phyloP scores from a whole-genome alignment of 1,140 invertebrate species.

The Teleopsis dalmanni region DNA sequence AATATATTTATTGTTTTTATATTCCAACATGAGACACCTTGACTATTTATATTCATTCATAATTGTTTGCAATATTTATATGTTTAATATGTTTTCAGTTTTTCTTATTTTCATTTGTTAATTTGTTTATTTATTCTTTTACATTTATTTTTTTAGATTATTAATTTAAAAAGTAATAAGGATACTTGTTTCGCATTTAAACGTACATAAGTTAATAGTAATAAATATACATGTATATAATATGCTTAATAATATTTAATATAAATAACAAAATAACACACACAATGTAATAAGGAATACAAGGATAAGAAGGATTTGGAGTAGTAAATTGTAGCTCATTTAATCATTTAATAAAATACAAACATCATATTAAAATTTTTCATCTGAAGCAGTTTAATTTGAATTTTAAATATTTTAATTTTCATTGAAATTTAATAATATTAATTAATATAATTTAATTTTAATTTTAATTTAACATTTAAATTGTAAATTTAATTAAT shows the following conservation, averaged over 20 bases:
- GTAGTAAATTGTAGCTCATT: conserved; percentile 1
- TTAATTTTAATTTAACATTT: conserved; percentile 9
- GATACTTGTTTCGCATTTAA: no score
- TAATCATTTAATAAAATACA: conserved; percentile 2
- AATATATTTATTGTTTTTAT: conserved; percentile 14
- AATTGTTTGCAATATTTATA: not conserved
- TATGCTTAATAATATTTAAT: not conserved
- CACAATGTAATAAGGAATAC: conserved; percentile 11
- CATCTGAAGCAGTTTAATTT: no score
- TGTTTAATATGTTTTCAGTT: conserved; percentile 10
- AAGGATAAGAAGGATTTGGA: not conserved
- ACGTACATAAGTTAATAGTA: no score
- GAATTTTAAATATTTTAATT: no score
- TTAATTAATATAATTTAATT: no score
- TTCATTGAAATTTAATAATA: no score
- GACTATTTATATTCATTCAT: conserved; percentile 16
- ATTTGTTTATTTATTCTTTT: no score
- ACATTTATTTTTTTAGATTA: no score
- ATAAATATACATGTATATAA: conserved; percentile 9
- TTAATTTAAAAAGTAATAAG: no score
- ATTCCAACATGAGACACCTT: conserved; percentile 27
- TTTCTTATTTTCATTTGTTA: not conserved
- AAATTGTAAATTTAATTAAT: conserved; percentile 13
- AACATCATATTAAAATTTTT: conserved; percentile 10
- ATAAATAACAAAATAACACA: conserved; percentile 12